Evolutionary conservation across 2,888 invertebrate species (phyloP).

Genomic region (Synanthedon andrenaeformis): DNA sequence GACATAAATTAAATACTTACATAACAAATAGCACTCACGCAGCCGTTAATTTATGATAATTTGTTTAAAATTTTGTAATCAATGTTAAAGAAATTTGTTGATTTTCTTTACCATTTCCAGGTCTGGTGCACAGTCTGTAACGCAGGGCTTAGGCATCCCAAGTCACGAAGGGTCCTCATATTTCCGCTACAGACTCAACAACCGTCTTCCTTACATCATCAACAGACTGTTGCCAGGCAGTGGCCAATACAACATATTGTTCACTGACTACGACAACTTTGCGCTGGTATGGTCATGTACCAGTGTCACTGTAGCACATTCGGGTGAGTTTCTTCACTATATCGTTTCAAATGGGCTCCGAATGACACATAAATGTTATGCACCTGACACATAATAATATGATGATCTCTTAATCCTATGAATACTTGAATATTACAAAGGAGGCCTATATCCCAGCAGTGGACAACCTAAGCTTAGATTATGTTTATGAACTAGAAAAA

Average conservation of each 20-base stretch:
- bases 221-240: slow-evolving; percentile 78
- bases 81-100: not conserved
- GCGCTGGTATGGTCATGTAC: slow-evolving; percentile 81
- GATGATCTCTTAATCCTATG: too few species aligned
- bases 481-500: too few species aligned
- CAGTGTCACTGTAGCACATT: slow-evolving; percentile 72
- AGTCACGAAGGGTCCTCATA: slow-evolving; percentile 67
- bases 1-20: too few species aligned
- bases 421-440: too few species aligned
- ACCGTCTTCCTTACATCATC: slow-evolving; percentile 74
- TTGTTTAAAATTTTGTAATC: too few species aligned
- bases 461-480: too few species aligned
- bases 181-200: slow-evolving; percentile 73
- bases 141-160: slow-evolving; percentile 74
- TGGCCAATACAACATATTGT: slow-evolving; percentile 77
- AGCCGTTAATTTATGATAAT: too few species aligned
- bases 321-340: slow-evolving; percentile 49
- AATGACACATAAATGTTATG: too few species aligned
- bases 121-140: slow-evolving; percentile 72
- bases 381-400: too few species aligned
- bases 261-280: slow-evolving; percentile 79
- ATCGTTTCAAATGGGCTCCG: too few species aligned
- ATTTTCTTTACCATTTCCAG: slow-evolving; percentile 33
- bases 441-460: too few species aligned
- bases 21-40: too few species aligned